phyloP scores from a whole-genome alignment of 2,113 vertebrate genomes.

The Lota lota region DNA sequence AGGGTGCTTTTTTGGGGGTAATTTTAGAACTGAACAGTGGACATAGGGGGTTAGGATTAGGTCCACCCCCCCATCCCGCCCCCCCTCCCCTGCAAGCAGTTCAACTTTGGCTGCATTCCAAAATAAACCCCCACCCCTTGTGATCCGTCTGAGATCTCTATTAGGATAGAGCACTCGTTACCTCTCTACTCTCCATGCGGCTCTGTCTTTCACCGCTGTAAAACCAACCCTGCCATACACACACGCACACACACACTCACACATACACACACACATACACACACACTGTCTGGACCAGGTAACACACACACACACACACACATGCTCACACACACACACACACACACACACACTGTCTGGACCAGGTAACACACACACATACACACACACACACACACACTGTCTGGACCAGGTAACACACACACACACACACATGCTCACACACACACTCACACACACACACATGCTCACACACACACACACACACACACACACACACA shows the following conservation, averaged over 20 bases:
- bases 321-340: too few relatives aligned
- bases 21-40: slow-evolving; percentile 40
- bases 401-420: too few relatives aligned
- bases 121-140: slow-evolving; percentile 20
- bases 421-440: too few relatives aligned
- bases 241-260: not conserved
- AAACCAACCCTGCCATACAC: not conserved
- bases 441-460: too few relatives aligned
- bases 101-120: slow-evolving; percentile 28
- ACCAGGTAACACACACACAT: too few relatives aligned
- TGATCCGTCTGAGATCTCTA: slow-evolving; percentile 41
- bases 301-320: too few relatives aligned
- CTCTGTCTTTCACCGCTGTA: not conserved
- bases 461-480: too few relatives aligned
- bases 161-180: slow-evolving; percentile 8
- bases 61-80: not conserved
- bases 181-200: not conserved
- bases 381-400: too few relatives aligned
- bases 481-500: too few relatives aligned
- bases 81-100: not conserved
- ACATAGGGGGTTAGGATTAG: slow-evolving; percentile 18
- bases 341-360: too few relatives aligned
- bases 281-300: too few relatives aligned
- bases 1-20: slow-evolving; percentile 30
- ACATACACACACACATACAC: not conserved